Evolutionary conservation across 1,140 invertebrate species (phyloP).

Genomic region (Akabosia matsudoensis): DNA sequence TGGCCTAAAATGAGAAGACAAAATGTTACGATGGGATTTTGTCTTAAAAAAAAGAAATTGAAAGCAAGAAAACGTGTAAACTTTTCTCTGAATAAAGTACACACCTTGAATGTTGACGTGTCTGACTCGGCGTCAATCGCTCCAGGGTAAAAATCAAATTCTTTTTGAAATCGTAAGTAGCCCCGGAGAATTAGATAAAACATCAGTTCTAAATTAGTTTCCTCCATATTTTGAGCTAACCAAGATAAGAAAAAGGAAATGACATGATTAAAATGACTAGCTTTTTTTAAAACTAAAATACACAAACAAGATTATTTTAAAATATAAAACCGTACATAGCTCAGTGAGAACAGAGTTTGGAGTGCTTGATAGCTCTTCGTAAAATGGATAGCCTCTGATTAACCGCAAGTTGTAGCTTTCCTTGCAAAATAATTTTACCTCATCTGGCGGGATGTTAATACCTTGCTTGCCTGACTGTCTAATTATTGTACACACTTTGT

Average conservation of each 20-base stretch:
- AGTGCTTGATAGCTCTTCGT: conserved; percentile 70
- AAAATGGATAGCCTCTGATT: conserved; percentile 73
- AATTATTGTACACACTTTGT: conserved; percentile 70
- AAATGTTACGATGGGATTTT: neutral
- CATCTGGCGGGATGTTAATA: conserved; percentile 69
- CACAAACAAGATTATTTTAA: neutral
- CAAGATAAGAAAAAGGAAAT: conserved; percentile 24
- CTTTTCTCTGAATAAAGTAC: conserved; percentile 23
- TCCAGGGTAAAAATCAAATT: conserved; percentile 87
- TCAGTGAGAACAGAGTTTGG: conserved; percentile 56
- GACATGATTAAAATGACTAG: neutral
- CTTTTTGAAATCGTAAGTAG: conserved; percentile 81
- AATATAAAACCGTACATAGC: conserved; percentile 54
- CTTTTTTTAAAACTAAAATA: neutral
- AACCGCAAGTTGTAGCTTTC: conserved; percentile 76
- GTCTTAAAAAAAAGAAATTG: conserved; percentile 24
- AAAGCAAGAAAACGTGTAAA: conserved; percentile 6
- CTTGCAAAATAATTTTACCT: conserved; percentile 79
- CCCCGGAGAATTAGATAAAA: conserved; percentile 88
- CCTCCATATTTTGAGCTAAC: conserved; percentile 62
- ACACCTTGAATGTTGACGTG: conserved; percentile 77
- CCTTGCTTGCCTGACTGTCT: conserved; percentile 69
- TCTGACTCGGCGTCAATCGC: conserved; percentile 85
- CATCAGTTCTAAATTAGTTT: conserved; percentile 79
- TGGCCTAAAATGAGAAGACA: conserved; percentile 56